Evolutionary conservation across 2,113 vertebrate species (phyloP).

Genomic region (Entelurus aequoreus): DNA sequence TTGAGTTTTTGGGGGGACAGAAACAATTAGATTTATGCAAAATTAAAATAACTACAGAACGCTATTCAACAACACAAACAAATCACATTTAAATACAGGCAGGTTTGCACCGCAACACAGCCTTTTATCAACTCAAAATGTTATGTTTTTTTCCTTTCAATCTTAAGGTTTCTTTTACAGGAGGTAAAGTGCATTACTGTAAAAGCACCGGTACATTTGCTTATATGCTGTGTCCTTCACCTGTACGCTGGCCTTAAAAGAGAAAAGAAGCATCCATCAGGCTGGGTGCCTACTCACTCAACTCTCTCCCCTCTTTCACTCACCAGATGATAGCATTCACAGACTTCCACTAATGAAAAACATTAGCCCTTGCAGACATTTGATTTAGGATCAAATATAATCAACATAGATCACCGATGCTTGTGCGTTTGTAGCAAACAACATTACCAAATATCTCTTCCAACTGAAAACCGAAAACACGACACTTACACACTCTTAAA

Average conservation of each 20-base stretch:
- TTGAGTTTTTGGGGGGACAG: not conserved
- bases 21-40: not conserved
- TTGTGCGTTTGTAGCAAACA: slow-evolving; percentile 3
- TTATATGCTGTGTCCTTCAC: slow-evolving; percentile 36
- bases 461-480: not conserved
- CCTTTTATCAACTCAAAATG: not conserved
- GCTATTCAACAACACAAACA: not conserved
- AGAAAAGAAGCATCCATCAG: slow-evolving; percentile 37
- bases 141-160: slow-evolving; percentile 1
- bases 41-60: not conserved
- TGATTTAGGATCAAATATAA: slow-evolving; percentile 16
- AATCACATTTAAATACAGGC: not conserved
- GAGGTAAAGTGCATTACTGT: not conserved
- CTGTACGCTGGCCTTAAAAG: slow-evolving; percentile 33
- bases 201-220: slow-evolving; percentile 10
- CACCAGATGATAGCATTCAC: slow-evolving; percentile 6
- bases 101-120: not conserved
- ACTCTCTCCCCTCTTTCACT: slow-evolving; percentile 1
- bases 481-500: not conserved
- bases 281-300: slow-evolving; percentile 38
- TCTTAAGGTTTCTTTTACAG: slow-evolving; percentile 1
- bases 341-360: slow-evolving; percentile 32
- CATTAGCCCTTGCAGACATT: slow-evolving; percentile 16
- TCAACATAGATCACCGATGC: slow-evolving; percentile 10
- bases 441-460: slow-evolving; percentile 10